Percentiles rank a stretch among this genome's conserved stretches.
These are phyloP conservation scores for Macaria notata DNA, from an alignment of 2,888 invertebrate genomes.

Conservation along the genomic window DNA sequence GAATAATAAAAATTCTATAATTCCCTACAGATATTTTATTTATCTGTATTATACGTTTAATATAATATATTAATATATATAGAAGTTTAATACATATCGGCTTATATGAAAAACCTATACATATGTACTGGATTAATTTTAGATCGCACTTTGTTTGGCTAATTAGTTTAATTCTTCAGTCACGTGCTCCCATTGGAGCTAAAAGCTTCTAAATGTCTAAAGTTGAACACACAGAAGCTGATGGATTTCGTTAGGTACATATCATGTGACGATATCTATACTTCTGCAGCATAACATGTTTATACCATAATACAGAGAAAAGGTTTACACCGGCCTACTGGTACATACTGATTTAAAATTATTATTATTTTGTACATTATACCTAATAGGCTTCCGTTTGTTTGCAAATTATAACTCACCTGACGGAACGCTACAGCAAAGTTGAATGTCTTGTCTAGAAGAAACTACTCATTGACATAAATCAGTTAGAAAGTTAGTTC, in stretches of 20 bases:
- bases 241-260: constrained; percentile 9
- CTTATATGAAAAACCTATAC: no score
- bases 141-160: not conserved
- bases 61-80: no score
- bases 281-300: not conserved
- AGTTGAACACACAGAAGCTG: not conserved
- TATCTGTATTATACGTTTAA: no score
- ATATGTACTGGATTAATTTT: not conserved
- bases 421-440: not conserved
- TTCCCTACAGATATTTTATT: no score
- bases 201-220: not conserved
- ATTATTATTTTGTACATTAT: not conserved
- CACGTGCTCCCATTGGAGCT: not conserved
- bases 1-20: no score
- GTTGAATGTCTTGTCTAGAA: not conserved
- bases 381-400: not conserved
- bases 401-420: not conserved
- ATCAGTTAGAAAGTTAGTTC: no score
- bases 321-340: not conserved
- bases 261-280: not conserved
- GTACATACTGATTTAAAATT: not conserved
- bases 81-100: no score
- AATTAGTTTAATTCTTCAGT: not conserved
- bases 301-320: no score
- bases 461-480: no score